phyloP scores from a whole-genome alignment of 2,113 vertebrate species.

The Callopanchax toddi region DNA sequence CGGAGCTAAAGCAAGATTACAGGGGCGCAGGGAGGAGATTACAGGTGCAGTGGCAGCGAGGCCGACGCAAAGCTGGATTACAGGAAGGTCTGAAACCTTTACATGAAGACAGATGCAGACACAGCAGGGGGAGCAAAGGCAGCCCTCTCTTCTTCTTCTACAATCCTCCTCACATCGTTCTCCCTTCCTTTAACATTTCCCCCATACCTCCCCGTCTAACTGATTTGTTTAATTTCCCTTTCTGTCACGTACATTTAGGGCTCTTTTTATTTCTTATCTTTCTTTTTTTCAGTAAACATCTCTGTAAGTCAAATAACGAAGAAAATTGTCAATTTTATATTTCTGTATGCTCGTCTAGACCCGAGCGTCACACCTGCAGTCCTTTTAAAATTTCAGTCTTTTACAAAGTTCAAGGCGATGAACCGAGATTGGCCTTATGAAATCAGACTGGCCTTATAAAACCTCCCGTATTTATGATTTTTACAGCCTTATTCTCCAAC shows the following conservation, averaged over 20 bases:
- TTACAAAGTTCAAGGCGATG: conserved; percentile 1
- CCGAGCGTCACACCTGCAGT: not conserved
- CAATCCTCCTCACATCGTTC: not conserved
- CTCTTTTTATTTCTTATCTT: not conserved
- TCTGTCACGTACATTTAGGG: not conserved
- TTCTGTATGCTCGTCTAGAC: not conserved
- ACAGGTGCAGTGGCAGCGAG: conserved; percentile 49
- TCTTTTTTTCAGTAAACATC: not conserved
- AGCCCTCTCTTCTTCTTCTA: not conserved
- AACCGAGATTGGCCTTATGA: not conserved
- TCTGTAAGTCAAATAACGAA: not conserved
- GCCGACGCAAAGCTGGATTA: conserved; percentile 63
- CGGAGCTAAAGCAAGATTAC: conserved; percentile 50
- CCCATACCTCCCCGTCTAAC: not conserved
- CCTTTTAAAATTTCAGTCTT: not conserved
- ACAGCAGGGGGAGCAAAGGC: not conserved
- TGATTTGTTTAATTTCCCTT: not conserved
- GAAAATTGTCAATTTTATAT: not conserved
- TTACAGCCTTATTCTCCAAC: not conserved
- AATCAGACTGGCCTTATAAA: conserved; percentile 11
- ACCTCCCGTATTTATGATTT: not conserved
- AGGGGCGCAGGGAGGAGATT: conserved; percentile 49
- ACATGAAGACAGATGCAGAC: conserved; percentile 15
- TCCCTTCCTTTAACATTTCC: not conserved
- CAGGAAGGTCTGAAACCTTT: conserved; percentile 46